Evolutionary conservation across 2,797 vertebrate genomes (phyloP).

Genomic region (Aldrovandia affinis): DNA sequence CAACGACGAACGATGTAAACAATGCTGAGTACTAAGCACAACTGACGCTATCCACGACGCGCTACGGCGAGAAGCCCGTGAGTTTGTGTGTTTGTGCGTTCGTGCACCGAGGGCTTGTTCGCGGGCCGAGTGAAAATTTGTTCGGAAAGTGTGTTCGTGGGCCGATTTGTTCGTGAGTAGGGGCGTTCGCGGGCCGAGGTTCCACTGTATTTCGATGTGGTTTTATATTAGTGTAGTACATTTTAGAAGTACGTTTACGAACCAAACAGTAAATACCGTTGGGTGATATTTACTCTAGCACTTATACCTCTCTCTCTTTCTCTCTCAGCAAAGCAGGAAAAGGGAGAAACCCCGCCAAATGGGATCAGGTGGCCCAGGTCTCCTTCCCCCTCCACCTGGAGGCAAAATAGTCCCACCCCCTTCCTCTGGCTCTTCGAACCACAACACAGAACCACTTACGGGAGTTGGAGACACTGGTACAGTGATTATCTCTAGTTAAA

Average conservation of each 20-base stretch:
- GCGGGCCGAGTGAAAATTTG: too few relatives aligned
- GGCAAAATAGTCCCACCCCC: slow-evolving; percentile 81
- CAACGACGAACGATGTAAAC: too few relatives aligned
- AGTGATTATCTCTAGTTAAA: neutral
- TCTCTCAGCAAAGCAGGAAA: slow-evolving; percentile 82
- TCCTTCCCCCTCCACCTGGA: slow-evolving; percentile 90
- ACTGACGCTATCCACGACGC: too few relatives aligned
- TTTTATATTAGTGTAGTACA: neutral
- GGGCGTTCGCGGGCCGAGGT: too few relatives aligned
- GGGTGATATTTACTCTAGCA: neutral
- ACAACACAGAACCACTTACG: slow-evolving; percentile 60
- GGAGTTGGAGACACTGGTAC: slow-evolving; percentile 64
- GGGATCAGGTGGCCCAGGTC: slow-evolving; percentile 81
- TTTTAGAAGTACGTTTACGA: too few relatives aligned
- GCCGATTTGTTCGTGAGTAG: too few relatives aligned
- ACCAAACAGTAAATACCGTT: neutral
- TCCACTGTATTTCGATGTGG: slow-evolving; percentile 1
- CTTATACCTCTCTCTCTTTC: neutral
- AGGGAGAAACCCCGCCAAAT: slow-evolving; percentile 80
- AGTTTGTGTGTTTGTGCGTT: too few relatives aligned
- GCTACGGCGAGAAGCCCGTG: too few relatives aligned
- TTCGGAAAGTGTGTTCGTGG: too few relatives aligned
- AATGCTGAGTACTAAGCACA: too few relatives aligned
- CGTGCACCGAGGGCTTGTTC: too few relatives aligned
- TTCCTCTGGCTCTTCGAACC: slow-evolving; percentile 66